Base-by-base conservation (phyloP, 2,113 vertebrate species). In the Toxostoma redivivum region DNA sequence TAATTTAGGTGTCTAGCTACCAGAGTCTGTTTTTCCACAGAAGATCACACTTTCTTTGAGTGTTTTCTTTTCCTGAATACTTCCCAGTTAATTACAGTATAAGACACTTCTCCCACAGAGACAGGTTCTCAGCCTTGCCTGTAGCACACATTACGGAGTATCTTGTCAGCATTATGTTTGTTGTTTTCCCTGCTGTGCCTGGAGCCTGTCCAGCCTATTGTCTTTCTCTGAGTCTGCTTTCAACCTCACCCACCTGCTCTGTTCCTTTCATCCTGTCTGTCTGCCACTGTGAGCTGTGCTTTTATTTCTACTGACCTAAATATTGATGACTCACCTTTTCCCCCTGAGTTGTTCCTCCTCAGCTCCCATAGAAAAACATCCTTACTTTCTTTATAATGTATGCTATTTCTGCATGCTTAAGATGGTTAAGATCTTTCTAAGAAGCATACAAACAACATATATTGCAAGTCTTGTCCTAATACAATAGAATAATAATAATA, bases 71-170 rank as follows among this genome's bases (percentile, higher is more conserved):
- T 61, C n/a, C 45, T 83, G 54, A 71, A 42, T 61, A 77, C 15
- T 72, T 92, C 30, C 51, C 64, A 22, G n/a, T 88, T 95, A 95
- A 95, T 92, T 88, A 92, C 80, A 86, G 38, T 51, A 24, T 48
- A 67, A 83, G 77, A 70, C 51, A 64, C 33, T 60, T 84, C 61
- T 86, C 53, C 61, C 60, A 66, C 88, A 84, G 91, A 86, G 72
- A 54, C 31, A 81, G 22, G 35, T 56, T 88, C 67, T 90, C 58
- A 74, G 38, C 51, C 66, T 80, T 76, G 85, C 85, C 74, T 93
- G 64, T 25, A 62, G 76, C 67, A 58, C 47, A 62, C 50, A 30
- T 69, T 73, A 45, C 0, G 1, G 35, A 38, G 42, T 38, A 62
- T 57, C 82, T 80, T 90, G 48, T 76, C 61, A 65, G 54, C 6